phyloP scores from a whole-genome alignment of 2,888 invertebrate genomes.

The Neoascia interrupta region DNA sequence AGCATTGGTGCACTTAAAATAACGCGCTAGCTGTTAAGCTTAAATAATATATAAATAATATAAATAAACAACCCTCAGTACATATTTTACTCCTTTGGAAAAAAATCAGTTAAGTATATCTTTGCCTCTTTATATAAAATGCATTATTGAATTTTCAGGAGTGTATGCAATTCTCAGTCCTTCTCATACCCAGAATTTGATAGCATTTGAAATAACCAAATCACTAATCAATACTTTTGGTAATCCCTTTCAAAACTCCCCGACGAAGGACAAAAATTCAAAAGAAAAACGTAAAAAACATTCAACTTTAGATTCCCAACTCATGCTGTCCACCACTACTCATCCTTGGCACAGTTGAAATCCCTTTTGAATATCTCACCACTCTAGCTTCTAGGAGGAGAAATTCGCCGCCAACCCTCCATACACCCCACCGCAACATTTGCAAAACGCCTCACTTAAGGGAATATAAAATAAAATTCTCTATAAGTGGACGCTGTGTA shows the following conservation, averaged over 20 bases:
- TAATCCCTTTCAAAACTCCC: conserved; percentile 16
- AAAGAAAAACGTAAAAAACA: background rate
- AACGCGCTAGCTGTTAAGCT: no score
- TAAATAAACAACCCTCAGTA: no score
- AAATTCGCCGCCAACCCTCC: background rate
- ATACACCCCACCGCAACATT: conserved; percentile 10
- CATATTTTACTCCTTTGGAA: no score
- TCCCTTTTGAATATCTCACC: conserved; percentile 46
- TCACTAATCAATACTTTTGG: conserved; percentile 59
- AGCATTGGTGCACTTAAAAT: no score
- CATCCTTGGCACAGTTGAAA: conserved; percentile 24
- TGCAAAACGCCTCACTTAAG: conserved; percentile 60
- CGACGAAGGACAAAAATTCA: background rate
- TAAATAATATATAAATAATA: no score
- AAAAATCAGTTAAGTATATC: no score
- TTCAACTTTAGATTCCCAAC: conserved; percentile 22
- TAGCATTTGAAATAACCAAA: conserved; percentile 43
- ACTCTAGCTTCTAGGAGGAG: conserved; percentile 11
- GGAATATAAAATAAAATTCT: conserved; percentile 65
- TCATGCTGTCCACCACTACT: conserved; percentile 2
- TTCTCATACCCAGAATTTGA: no score
- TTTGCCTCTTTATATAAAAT: no score
- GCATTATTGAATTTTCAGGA: no score
- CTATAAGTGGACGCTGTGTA: conserved; percentile 58
- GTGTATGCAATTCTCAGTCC: no score